These are phyloP conservation scores for Palythoa heliodiscus DNA, from an alignment of 92 coral and sea anemone genomes.

Conservation along the genomic window DNA sequence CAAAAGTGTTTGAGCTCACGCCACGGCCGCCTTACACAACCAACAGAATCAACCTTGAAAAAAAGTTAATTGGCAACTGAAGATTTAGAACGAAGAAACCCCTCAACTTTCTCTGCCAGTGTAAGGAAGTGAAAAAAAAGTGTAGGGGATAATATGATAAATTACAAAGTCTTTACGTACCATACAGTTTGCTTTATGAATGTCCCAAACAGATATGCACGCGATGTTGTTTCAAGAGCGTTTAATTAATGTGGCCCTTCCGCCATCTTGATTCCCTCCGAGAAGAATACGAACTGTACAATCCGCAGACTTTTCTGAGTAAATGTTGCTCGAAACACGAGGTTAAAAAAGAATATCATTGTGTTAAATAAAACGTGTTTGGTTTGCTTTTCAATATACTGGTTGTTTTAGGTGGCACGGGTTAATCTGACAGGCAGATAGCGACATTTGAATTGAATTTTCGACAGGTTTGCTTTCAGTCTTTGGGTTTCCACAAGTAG, in stretches of 20 bases:
- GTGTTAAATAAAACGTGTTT: conserved; percentile 83
- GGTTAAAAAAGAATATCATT: conserved; percentile 32
- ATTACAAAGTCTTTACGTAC: neutral
- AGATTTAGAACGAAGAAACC: neutral
- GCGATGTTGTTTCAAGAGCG: conserved; percentile 17
- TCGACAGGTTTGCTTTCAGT: conserved; percentile 35
- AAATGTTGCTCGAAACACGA: neutral
- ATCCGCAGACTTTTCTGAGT: neutral
- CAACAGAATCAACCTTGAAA: neutral
- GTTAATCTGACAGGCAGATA: conserved; percentile 44
- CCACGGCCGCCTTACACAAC: neutral
- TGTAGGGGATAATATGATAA: neutral
- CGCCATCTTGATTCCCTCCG: conserved; percentile 36
- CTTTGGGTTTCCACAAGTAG: conserved; percentile 1
- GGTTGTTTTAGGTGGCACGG: conserved; percentile 24
- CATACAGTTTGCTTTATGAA: neutral
- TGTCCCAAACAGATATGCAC: conserved; percentile 21
- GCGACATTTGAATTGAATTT: conserved; percentile 18
- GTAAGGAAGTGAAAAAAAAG: neutral
- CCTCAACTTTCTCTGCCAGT: neutral
- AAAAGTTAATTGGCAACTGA: neutral
- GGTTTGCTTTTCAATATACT: conserved; percentile 65
- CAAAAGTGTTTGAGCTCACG: neutral
- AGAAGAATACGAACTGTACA: conserved; percentile 1
- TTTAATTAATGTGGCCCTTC: neutral